phyloP scores from a whole-genome alignment of 2,888 invertebrate genomes.

The Aphodius sticticus region DNA sequence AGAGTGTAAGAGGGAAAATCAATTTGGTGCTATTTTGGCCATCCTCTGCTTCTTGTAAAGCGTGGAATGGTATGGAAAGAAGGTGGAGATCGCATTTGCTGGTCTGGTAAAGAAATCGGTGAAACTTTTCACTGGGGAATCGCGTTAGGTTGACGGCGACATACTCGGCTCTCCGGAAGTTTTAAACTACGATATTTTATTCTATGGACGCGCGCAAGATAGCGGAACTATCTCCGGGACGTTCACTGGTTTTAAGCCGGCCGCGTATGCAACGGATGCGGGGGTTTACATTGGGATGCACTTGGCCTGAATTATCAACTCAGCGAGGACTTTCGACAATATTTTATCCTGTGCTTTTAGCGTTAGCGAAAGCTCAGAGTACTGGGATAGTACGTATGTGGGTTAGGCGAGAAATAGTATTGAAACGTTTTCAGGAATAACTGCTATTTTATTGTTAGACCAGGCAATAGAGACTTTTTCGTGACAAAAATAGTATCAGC shows the following conservation, averaged over 20 bases:
- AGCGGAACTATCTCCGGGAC: not conserved
- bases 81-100: not conserved
- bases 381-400: not conserved
- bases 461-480: no score
- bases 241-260: not conserved
- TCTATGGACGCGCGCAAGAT: not conserved
- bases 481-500: no score
- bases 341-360: not conserved
- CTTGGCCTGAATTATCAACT: constrained; percentile 4
- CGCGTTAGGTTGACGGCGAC: not conserved
- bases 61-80: not conserved
- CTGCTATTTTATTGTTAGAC: no score
- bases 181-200: constrained; percentile 4
- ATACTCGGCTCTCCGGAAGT: not conserved
- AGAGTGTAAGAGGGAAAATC: not conserved
- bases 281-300: not conserved
- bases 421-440: no score
- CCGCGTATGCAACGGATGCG: not conserved
- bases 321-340: not conserved
- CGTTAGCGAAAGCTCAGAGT: not conserved
- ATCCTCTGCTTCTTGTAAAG: not conserved
- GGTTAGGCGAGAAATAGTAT: no score
- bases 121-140: not conserved
- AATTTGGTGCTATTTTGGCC: not conserved
- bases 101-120: not conserved